These are phyloP conservation scores for Chroicocephalus ridibundus DNA, from an alignment of 2,113 vertebrate species.

Conservation along the genomic window DNA sequence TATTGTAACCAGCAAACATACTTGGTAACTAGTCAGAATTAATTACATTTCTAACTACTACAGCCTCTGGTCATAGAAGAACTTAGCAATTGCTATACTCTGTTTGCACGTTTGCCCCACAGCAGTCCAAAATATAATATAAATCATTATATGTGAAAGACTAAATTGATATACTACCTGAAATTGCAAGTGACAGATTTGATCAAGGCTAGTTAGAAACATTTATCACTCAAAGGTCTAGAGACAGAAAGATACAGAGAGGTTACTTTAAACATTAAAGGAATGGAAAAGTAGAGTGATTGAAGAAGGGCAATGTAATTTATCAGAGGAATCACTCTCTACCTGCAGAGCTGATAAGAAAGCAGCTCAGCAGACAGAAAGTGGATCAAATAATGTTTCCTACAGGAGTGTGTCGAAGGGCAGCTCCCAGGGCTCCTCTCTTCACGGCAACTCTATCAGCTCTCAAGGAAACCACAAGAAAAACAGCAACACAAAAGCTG, in stretches of 20 bases:
- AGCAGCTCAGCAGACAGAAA: constrained; percentile 75
- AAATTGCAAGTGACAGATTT: constrained; percentile 78
- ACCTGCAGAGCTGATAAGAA: constrained; percentile 85
- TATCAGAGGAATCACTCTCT: constrained; percentile 80
- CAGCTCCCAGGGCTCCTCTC: constrained; percentile 75
- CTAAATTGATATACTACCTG: constrained; percentile 72
- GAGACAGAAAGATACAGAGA: constrained; percentile 68
- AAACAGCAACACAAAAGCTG: constrained; percentile 77
- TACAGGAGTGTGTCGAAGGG: constrained; percentile 83
- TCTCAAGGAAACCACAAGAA: constrained; percentile 84
- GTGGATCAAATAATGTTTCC: constrained; percentile 83
- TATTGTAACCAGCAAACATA: constrained; percentile 46
- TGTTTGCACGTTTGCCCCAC: constrained; percentile 46
- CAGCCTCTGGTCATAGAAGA: constrained; percentile 26
- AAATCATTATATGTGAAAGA: constrained; percentile 61
- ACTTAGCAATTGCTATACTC: constrained; percentile 32
- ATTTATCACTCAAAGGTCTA: constrained; percentile 72
- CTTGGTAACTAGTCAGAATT: constrained; percentile 60
- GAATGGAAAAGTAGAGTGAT: constrained; percentile 68
- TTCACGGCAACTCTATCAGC: constrained; percentile 73
- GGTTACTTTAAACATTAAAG: constrained; percentile 73
- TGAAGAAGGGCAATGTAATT: constrained; percentile 77
- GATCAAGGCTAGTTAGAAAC: constrained; percentile 72
- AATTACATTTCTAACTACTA: constrained; percentile 48
- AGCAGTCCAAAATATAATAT: constrained; percentile 66